Conservation (phyloP, 2,888 invertebrate species). For the Microplitis manilae region DNA sequence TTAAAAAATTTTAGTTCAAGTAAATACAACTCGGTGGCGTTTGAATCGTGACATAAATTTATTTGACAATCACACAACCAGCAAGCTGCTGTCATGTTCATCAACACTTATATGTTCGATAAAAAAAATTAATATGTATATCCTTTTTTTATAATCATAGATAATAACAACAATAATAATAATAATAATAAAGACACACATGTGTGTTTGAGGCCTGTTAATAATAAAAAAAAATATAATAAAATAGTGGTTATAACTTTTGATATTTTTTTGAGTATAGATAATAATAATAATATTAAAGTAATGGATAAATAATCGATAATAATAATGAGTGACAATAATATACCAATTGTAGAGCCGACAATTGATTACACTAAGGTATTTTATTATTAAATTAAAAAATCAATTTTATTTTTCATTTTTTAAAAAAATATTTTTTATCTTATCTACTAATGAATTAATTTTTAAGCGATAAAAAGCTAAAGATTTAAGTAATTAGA, state of each 20-base stretch:
- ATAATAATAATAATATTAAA: not conserved
- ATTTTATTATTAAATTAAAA: constrained; percentile 29
- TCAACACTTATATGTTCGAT: not conserved
- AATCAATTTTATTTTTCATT: too few species aligned
- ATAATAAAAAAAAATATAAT: not conserved
- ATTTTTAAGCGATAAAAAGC: too few species aligned
- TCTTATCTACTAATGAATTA: too few species aligned
- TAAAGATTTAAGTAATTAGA: too few species aligned
- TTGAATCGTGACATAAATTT: not conserved
- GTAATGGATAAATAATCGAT: not conserved
- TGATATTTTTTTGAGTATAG: not conserved
- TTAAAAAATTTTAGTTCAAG: not conserved
- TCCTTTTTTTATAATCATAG: not conserved
- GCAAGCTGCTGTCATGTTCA: not conserved
- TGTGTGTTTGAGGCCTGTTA: not conserved
- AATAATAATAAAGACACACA: not conserved
- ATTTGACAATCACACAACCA: not conserved
- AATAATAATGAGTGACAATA: constrained; percentile 64
- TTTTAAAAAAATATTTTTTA: too few species aligned
- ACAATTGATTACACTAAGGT: constrained; percentile 70
- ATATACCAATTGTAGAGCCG: constrained; percentile 68
- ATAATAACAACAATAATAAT: too few species aligned
- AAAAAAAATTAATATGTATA: not conserved
- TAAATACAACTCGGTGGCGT: not conserved
- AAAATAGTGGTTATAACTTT: not conserved